Percentiles rank a stretch among this genome's conserved stretches.
Conservation (phyloP, 2,113 vertebrate genomes). For the Ctenomys sociabilis region DNA sequence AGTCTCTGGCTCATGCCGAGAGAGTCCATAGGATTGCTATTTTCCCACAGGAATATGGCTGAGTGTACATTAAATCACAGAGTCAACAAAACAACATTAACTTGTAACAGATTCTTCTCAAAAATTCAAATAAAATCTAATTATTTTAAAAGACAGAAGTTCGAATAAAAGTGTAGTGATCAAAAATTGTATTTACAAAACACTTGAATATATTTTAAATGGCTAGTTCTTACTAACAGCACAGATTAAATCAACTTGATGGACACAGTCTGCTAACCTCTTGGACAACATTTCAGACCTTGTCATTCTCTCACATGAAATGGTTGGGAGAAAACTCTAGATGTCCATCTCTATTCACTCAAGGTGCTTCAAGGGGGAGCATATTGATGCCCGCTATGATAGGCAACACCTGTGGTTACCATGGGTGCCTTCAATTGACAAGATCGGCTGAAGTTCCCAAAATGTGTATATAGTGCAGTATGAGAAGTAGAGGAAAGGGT, state of each 20-base stretch:
- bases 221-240: slow-evolving; percentile 73
- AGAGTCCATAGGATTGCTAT: slow-evolving; percentile 66
- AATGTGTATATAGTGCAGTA: slow-evolving; percentile 15
- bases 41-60: slow-evolving; percentile 75
- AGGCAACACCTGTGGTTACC: slow-evolving; percentile 25
- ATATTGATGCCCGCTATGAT: not conserved
- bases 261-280: not conserved
- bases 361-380: not conserved
- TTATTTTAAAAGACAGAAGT: slow-evolving; percentile 73
- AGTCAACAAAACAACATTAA: slow-evolving; percentile 74
- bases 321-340: slow-evolving; percentile 16
- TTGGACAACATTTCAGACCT: not conserved
- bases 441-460: not conserved
- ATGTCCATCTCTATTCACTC: slow-evolving; percentile 26
- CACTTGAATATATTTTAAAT: slow-evolving; percentile 60
- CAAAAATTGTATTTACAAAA: slow-evolving; percentile 73
- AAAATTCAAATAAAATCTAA: slow-evolving; percentile 73
- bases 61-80: slow-evolving; percentile 77
- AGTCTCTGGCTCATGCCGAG: slow-evolving; percentile 75
- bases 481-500: not conserved
- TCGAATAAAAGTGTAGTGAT: slow-evolving; percentile 74
- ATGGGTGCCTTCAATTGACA: slow-evolving; percentile 36
- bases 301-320: not conserved
- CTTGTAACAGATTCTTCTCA: slow-evolving; percentile 71
- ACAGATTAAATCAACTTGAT: slow-evolving; percentile 34